Conservation (phyloP, 2,888 invertebrate genomes). For the Mesoligia furuncula region DNA sequence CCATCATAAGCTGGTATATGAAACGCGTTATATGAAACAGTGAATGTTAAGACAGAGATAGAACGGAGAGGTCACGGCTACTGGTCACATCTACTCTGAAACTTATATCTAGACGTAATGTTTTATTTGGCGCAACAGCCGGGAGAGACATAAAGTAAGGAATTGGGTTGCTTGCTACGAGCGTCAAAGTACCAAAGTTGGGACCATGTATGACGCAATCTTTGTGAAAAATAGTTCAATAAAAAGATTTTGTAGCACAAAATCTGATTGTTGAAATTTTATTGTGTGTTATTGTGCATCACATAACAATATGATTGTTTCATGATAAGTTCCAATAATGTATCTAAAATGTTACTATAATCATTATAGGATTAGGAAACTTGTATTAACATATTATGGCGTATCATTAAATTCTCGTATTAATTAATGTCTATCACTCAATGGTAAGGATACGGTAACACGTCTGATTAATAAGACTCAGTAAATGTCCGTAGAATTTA, state of each 20-base stretch:
- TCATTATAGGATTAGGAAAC: neutral
- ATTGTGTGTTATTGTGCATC: neutral
- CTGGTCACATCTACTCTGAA: conserved; percentile 66
- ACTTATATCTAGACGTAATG: conserved; percentile 69
- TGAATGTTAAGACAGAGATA: conserved; percentile 34
- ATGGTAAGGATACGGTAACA: too few species aligned
- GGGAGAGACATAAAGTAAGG: conserved; percentile 68
- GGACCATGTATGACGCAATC: conserved; percentile 43
- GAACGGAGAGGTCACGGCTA: conserved; percentile 48
- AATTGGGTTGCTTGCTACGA: conserved; percentile 63
- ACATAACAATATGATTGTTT: neutral
- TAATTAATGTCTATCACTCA: too few species aligned
- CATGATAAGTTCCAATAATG: neutral
- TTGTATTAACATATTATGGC: neutral
- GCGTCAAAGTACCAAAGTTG: conserved; percentile 49
- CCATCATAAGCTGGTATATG: conserved; percentile 55
- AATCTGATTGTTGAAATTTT: neutral
- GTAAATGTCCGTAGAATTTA: neutral
- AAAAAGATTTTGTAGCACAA: conserved; percentile 25
- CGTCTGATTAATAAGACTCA: neutral
- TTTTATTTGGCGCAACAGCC: conserved; percentile 74
- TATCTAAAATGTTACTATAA: neutral
- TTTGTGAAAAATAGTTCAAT: conserved; percentile 36
- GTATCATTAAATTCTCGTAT: too few species aligned
- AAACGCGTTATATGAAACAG: conserved; percentile 41